A percentile compares a stretch with the other conserved stretches of the same genome.
These are phyloP conservation scores for Caenorhabditis drosophilae DNA, from an alignment of 2,888 invertebrate species.

Conservation along the genomic window DNA sequence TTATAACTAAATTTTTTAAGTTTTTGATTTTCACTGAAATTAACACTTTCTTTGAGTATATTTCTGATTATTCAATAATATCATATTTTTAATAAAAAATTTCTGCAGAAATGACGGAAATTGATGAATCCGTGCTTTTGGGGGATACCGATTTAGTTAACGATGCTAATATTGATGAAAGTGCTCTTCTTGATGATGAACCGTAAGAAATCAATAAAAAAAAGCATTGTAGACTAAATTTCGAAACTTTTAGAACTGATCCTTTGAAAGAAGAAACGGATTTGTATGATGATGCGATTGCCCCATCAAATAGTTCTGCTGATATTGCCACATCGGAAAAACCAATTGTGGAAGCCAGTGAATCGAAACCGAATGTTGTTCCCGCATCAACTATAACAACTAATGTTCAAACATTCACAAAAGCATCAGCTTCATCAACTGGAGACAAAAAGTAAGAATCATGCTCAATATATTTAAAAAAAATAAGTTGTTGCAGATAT, in stretches of 20 bases:
- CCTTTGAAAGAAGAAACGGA: conserved; percentile 46
- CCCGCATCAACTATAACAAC: conserved; percentile 2
- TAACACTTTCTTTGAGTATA: neutral
- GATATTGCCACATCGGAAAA: neutral
- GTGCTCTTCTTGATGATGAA: conserved; percentile 26
- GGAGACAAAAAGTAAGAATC: conserved; percentile 29
- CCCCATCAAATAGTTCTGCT: conserved; percentile 43
- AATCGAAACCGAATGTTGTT: neutral
- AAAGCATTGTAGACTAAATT: too few species aligned
- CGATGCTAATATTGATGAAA: conserved; percentile 34
- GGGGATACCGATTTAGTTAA: conserved; percentile 14
- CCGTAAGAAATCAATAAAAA: conserved; percentile 1
- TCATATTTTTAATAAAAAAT: too few species aligned
- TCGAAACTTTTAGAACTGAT: conserved; percentile 5
- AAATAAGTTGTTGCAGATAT: conserved; percentile 56
- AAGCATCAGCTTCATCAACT: conserved; percentile 2
- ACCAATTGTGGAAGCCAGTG: neutral
- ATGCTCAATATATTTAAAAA: neutral
- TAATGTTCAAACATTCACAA: neutral
- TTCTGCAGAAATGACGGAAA: conserved; percentile 29
- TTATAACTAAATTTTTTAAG: too few species aligned
- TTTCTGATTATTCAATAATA: neutral
- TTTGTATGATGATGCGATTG: conserved; percentile 65
- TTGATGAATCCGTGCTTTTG: conserved; percentile 37
- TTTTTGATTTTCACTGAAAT: too few species aligned